These are phyloP conservation scores for Hesperophylax magnus DNA, from an alignment of 1,140 invertebrate species.

Conservation along the genomic window DNA sequence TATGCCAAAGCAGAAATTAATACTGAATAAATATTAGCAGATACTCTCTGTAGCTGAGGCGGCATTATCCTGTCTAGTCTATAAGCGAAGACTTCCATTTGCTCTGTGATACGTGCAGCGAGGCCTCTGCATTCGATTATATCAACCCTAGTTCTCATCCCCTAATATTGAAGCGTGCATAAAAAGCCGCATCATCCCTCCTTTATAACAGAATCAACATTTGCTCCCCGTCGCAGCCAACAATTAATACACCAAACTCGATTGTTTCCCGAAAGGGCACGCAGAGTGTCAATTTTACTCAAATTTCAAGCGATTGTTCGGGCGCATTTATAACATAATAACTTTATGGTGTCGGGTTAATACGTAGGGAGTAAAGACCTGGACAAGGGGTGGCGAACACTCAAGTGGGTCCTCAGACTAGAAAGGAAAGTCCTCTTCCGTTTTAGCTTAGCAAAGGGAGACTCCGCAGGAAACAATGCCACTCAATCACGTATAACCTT, in stretches of 20 bases:
- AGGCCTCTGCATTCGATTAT: slow-evolving; percentile 38
- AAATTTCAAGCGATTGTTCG: slow-evolving; percentile 42
- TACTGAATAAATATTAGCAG: slow-evolving; percentile 44
- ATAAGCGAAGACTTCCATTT: slow-evolving; percentile 4
- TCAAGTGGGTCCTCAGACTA: slow-evolving; percentile 33
- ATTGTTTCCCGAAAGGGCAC: slow-evolving; percentile 41
- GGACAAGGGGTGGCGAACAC: not conserved
- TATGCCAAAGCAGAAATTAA: slow-evolving; percentile 40
- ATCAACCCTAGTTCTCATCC: not conserved
- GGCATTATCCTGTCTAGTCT: slow-evolving; percentile 1
- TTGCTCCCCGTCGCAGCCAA: slow-evolving; percentile 24
- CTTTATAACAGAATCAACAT: slow-evolving; percentile 36
- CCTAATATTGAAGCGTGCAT: slow-evolving; percentile 27
- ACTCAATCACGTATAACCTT: slow-evolving; percentile 49
- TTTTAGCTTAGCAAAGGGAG: slow-evolving; percentile 53
- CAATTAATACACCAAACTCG: slow-evolving; percentile 53
- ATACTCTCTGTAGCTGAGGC: slow-evolving; percentile 24
- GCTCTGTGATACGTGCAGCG: slow-evolving; percentile 8
- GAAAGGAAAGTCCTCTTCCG: slow-evolving; percentile 42
- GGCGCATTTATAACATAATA: slow-evolving; percentile 36
- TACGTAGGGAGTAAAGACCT: not conserved
- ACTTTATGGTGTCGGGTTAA: slow-evolving; percentile 18
- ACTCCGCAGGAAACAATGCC: slow-evolving; percentile 20
- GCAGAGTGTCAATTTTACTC: slow-evolving; percentile 50
- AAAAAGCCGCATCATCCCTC: slow-evolving; percentile 49